Evolutionary conservation across 2,888 invertebrate species (phyloP).

Genomic region (Lepidonotus clava): DNA sequence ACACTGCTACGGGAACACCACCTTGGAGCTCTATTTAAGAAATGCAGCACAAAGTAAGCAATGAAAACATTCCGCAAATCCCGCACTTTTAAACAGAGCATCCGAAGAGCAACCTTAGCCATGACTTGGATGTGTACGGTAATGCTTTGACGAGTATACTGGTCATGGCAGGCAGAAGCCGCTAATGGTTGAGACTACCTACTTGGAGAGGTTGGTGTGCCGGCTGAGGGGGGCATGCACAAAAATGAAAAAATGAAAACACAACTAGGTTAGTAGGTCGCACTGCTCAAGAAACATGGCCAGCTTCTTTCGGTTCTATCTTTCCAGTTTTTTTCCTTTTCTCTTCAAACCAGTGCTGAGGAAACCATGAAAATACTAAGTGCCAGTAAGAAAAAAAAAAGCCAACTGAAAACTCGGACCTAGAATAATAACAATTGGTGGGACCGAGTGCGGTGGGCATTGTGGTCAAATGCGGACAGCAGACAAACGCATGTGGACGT

Average conservation of each 20-base stretch:
- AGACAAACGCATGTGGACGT: conserved; percentile 24
- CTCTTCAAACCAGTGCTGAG: not conserved
- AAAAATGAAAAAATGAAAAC: conserved; percentile 51
- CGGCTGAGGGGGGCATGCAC: conserved; percentile 53
- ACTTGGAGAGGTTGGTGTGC: conserved; percentile 51
- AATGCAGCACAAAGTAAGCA: conserved; percentile 7
- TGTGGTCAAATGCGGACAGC: conserved; percentile 23
- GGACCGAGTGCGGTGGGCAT: not conserved
- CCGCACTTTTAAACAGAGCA: not conserved
- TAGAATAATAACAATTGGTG: not conserved
- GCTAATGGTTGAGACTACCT: conserved; percentile 41
- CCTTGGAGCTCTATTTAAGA: conserved; percentile 7
- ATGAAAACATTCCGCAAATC: conserved; percentile 5
- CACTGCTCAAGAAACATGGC: conserved; percentile 8
- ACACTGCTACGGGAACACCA: not conserved
- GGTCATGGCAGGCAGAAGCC: conserved; percentile 14
- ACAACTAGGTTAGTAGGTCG: conserved; percentile 52
- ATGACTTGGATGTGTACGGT: not conserved
- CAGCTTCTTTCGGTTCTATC: not conserved
- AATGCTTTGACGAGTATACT: conserved; percentile 22
- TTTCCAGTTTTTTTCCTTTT: not conserved
- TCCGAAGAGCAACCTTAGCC: conserved; percentile 15
- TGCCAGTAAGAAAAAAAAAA: conserved; percentile 5
- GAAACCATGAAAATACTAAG: not conserved
- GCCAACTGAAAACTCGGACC: not conserved